Conservation (phyloP, 2,797 vertebrate genomes). For the Mormyrus proboscirostris region DNA sequence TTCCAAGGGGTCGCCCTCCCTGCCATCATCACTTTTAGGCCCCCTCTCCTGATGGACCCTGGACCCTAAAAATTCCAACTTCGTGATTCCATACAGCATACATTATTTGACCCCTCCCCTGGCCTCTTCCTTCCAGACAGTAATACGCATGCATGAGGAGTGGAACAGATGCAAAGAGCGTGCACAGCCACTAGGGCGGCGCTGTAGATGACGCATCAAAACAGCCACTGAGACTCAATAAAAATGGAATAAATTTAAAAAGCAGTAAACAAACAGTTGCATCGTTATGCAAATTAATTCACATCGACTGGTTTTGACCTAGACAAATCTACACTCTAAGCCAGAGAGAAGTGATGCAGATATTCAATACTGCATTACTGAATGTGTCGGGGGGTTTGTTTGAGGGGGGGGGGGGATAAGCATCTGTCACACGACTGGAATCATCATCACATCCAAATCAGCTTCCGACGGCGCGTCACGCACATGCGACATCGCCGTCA, state of each 20-base stretch:
- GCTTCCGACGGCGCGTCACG: neutral
- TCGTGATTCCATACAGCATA: neutral
- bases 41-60: neutral
- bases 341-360: neutral
- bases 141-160: neutral
- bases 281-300: constrained; percentile 1
- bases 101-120: constrained; percentile 12
- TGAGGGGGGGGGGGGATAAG: neutral
- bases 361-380: neutral
- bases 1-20: constrained; percentile 27
- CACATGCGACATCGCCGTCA: neutral
- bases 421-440: neutral
- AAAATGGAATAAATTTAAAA: neutral
- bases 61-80: neutral
- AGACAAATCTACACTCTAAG: neutral
- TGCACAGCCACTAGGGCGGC: neutral
- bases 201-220: neutral
- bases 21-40: constrained; percentile 22
- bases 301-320: neutral
- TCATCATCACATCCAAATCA: neutral
- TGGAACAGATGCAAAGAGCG: neutral
- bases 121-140: neutral
- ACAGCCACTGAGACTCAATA: neutral
- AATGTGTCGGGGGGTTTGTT: neutral
- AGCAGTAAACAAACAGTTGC: constrained; percentile 4